Base-by-base conservation (phyloP, 2,797 vertebrate species). In the Pitangus sulphuratus region DNA sequence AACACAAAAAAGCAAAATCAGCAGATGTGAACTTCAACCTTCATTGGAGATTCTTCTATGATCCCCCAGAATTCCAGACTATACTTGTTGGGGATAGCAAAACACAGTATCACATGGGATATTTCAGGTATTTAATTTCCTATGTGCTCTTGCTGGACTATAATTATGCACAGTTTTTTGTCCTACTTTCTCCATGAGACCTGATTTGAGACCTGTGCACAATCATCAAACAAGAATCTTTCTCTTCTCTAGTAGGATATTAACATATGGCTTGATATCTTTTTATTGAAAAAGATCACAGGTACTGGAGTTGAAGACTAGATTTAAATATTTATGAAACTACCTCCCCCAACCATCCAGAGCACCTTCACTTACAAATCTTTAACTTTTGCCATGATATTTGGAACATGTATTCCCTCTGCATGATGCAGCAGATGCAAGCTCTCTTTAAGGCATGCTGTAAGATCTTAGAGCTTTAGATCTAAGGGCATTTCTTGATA, bases 1-100 rank as follows among this genome's bases (percentile, higher is more conserved):
- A 98, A 96, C 98, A 99, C 92, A 99, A 98, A 97, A 95, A 88
- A 51, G 94, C 96, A 45, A 98, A 98, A 62, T 92, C 97, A 69
- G 72, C 96, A 87, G 93, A 98, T 53, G 97, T 98, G 18, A 98
- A 99, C 96, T 99, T 98, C 96, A 98, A 97, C 91, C 98, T 99
- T 95, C 99, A 99, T 86, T 99, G 99, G 99, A 98, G 99, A 87
- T 98, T 99, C 97, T 99, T 98, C 95, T 99, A 99, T 56, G 99
- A 99, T 97, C 99, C 99, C 9, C 99, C 99, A 14, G 99, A 99
- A 97, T 99, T 99, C 94, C 99, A 99, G 97, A 99, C 99, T 51
- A 96, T 99, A 78, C 97, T 99, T 86, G 95, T 95, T 37, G 99
- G 98, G 25, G 98, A 98, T 81, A 96, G 95, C 77, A 98, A 98